Percentiles rank a stretch among this genome's conserved stretches.
Evolutionary conservation across 2,113 vertebrate genomes (phyloP).

Genomic region (Otis tarda): DNA sequence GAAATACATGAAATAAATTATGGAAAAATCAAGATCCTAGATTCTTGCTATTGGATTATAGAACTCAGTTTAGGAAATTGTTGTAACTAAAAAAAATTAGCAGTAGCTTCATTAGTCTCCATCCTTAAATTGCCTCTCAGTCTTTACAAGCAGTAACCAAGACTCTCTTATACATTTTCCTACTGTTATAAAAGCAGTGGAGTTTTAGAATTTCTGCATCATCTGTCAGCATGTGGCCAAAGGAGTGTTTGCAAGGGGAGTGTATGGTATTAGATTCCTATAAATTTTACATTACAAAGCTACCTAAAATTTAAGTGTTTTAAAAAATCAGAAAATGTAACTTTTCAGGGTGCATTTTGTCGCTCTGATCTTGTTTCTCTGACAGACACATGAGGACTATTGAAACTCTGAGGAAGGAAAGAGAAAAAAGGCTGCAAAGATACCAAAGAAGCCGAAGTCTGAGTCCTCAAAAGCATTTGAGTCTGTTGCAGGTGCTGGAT

Average conservation of each 20-base stretch:
- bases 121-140: not conserved
- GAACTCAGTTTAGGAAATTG: not conserved
- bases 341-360: not conserved
- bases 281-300: not conserved
- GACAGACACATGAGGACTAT: slow-evolving; percentile 84
- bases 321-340: not conserved
- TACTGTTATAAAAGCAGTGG: not conserved
- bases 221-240: not conserved
- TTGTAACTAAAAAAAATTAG: not conserved
- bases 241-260: not conserved
- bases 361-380: fast-evolving
- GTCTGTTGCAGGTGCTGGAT: slow-evolving; percentile 44
- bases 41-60: not conserved
- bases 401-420: slow-evolving; percentile 80
- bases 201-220: not conserved
- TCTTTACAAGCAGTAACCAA: not conserved
- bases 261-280: not conserved
- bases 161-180: not conserved
- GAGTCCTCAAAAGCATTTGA: slow-evolving; percentile 82
- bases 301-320: not conserved
- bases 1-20: not conserved
- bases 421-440: slow-evolving; percentile 78
- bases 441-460: slow-evolving; percentile 82
- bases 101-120: not conserved
- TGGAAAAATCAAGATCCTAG: not conserved